Conservation (phyloP, 2,888 invertebrate genomes). For the Nipponacmea schrenckii region DNA sequence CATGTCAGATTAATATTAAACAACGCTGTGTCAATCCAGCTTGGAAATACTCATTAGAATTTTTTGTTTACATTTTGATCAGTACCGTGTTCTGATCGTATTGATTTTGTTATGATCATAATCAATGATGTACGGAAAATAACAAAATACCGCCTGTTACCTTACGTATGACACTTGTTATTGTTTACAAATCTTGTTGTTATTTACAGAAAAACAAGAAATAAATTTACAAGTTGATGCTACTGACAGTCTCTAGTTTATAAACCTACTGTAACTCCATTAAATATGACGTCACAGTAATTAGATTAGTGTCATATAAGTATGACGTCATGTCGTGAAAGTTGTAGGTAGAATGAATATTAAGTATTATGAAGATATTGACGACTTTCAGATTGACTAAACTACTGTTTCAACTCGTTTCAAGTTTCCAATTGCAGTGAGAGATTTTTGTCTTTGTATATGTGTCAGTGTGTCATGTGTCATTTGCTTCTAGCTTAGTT, state of each 20-base stretch:
- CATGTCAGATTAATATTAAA: too few relatives aligned
- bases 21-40: too few relatives aligned
- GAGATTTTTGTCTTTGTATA: too few relatives aligned
- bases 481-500: too few relatives aligned
- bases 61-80: too few relatives aligned
- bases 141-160: not conserved
- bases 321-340: not conserved
- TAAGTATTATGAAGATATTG: not conserved
- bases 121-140: too few relatives aligned
- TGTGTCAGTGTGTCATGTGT: too few relatives aligned
- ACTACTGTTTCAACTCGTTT: too few relatives aligned
- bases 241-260: conserved; percentile 2
- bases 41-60: too few relatives aligned
- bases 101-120: too few relatives aligned
- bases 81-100: too few relatives aligned
- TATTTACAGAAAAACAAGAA: not conserved
- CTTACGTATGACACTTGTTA: not conserved
- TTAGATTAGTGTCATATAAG: not conserved
- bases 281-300: not conserved
- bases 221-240: conserved; percentile 3
- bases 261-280: not conserved
- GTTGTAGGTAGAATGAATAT: not conserved
- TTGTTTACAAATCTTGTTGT: not conserved
- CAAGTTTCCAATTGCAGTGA: too few relatives aligned
- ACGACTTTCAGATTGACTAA: not conserved